phyloP scores from a whole-genome alignment of 2,113 vertebrate species.

The Protobothrops mucrosquamatus region DNA sequence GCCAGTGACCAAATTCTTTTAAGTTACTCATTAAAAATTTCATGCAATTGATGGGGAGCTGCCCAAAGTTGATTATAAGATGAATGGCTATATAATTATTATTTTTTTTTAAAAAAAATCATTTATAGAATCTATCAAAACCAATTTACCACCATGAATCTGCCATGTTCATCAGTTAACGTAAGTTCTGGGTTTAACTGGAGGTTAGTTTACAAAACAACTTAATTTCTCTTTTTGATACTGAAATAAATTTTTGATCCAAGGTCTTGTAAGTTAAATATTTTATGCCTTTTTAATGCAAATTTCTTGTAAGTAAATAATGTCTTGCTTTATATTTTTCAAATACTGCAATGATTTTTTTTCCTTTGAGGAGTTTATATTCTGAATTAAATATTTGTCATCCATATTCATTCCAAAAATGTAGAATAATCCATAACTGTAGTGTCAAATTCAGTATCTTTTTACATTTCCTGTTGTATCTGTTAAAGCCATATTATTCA shows the following conservation, averaged over 20 bases:
- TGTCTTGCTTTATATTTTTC: background rate
- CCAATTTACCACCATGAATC: background rate
- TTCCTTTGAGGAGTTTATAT: background rate
- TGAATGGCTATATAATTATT: too few species aligned
- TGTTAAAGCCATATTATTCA: background rate
- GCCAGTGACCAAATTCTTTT: background rate
- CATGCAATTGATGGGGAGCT: background rate
- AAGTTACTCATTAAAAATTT: background rate
- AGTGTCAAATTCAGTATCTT: background rate
- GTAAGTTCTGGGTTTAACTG: background rate
- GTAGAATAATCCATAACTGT: background rate
- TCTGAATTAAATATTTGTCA: background rate
- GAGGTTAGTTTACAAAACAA: background rate
- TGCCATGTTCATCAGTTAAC: background rate
- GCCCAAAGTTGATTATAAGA: background rate
- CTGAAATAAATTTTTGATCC: background rate
- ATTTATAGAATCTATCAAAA: background rate
- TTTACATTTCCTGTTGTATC: background rate
- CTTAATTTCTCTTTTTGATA: background rate
- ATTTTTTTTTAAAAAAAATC: too few species aligned
- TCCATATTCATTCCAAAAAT: background rate
- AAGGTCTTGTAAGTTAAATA: background rate
- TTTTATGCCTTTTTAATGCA: background rate
- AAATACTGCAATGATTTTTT: background rate
- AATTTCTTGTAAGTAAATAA: background rate